phyloP scores from a whole-genome alignment of 2,113 vertebrate species.

The Eptesicus fuscus region DNA sequence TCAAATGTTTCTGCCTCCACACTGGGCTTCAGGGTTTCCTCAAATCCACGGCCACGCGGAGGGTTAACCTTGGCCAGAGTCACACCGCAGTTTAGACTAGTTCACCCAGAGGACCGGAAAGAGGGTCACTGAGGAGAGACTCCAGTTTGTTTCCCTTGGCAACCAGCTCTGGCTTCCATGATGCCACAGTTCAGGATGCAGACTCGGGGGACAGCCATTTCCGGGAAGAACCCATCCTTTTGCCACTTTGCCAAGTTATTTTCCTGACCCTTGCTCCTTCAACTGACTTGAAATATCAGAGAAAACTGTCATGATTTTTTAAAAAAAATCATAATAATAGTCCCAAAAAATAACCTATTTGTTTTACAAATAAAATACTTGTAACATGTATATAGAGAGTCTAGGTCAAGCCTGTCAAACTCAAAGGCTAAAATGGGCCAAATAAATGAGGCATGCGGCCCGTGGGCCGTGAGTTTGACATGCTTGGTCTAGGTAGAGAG shows the following conservation, averaged over 20 bases:
- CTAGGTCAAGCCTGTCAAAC: neutral
- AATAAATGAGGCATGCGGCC: no score
- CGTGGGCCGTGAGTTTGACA: no score
- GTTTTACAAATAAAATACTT: neutral
- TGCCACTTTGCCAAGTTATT: neutral
- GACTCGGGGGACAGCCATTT: fast-evolving
- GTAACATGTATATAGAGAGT: neutral
- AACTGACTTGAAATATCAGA: neutral
- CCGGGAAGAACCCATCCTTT: neutral
- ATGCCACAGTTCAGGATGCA: neutral
- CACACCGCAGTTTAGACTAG: neutral
- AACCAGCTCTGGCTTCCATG: neutral
- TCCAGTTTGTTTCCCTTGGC: neutral
- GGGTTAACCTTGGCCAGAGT: neutral
- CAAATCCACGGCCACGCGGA: neutral
- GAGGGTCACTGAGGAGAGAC: neutral
- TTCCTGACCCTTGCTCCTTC: neutral
- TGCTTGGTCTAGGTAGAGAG: neutral
- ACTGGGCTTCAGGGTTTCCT: neutral
- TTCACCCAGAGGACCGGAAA: neutral
- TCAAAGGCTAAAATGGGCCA: no score
- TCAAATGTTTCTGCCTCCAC: neutral
- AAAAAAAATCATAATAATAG: neutral
- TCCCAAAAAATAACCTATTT: neutral
- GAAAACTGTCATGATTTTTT: neutral